Percentiles rank a stretch among this genome's conserved stretches.
phyloP scores from a whole-genome alignment of 2,888 invertebrate genomes.

The Nycteola revayana region DNA sequence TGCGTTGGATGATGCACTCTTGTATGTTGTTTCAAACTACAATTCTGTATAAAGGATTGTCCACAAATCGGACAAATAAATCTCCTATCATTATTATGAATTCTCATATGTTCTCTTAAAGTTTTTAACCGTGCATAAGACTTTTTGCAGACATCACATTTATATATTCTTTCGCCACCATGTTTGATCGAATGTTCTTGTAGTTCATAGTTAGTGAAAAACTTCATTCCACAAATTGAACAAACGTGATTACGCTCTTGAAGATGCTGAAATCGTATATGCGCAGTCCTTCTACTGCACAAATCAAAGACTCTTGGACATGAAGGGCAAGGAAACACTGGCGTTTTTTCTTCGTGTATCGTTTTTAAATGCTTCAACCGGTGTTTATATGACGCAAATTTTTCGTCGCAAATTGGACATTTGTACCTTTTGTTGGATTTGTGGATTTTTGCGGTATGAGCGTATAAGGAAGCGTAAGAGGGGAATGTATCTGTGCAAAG shows the following conservation, averaged over 20 bases:
- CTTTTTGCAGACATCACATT: conserved; percentile 79
- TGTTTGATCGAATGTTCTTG: conserved; percentile 81
- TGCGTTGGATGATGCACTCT: conserved; percentile 69
- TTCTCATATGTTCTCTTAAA: conserved; percentile 71
- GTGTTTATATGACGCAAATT: conserved; percentile 68
- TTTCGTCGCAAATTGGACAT: conserved; percentile 72
- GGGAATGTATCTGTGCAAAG: conserved; percentile 58
- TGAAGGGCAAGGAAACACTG: conserved; percentile 65
- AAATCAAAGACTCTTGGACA: conserved; percentile 69
- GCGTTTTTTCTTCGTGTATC: conserved; percentile 66
- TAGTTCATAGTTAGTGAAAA: conserved; percentile 78
- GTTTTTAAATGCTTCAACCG: conserved; percentile 63
- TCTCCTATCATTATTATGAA: conserved; percentile 68
- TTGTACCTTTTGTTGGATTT: conserved; percentile 68
- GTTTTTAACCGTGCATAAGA: conserved; percentile 70
- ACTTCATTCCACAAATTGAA: conserved; percentile 75
- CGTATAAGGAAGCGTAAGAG: conserved; percentile 58
- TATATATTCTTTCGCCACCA: conserved; percentile 76
- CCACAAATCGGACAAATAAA: conserved; percentile 68
- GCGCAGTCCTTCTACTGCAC: conserved; percentile 67
- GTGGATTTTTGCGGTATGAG: conserved; percentile 65
- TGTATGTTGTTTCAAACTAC: conserved; percentile 68
- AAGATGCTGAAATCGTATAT: conserved; percentile 66
- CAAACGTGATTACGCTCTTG: conserved; percentile 76
- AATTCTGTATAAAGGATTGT: conserved; percentile 70